Evolutionary conservation across 2,113 vertebrate species (phyloP).

Genomic region (Anser brachyrhynchus): DNA sequence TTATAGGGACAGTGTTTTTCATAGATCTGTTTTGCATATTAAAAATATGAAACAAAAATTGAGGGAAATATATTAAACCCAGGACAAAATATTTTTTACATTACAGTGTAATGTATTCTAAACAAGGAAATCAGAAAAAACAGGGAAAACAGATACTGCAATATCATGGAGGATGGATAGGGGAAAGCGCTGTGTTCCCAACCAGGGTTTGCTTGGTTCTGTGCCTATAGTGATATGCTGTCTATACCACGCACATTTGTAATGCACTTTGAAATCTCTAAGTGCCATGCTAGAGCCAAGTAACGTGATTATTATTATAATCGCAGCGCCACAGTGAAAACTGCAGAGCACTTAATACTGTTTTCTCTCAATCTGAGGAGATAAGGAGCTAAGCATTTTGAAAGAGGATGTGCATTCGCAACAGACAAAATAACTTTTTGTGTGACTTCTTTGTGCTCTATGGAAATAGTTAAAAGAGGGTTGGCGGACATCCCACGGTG

Average conservation of each 20-base stretch:
- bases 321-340: not conserved
- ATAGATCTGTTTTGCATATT: not conserved
- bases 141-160: not conserved
- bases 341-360: not conserved
- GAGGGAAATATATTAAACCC: not conserved
- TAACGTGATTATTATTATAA: slow-evolving; percentile 8
- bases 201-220: not conserved
- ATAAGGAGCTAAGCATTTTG: not conserved
- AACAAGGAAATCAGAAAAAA: not conserved
- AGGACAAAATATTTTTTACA: not conserved
- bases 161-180: not conserved
- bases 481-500: not conserved
- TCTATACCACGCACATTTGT: not conserved
- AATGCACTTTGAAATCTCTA: not conserved
- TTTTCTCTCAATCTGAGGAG: not conserved
- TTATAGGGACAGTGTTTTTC: not conserved
- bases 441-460: not conserved
- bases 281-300: not conserved
- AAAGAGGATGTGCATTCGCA: not conserved
- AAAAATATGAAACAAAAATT: not conserved
- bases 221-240: not conserved
- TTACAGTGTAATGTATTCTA: not conserved
- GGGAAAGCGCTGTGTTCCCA: not conserved
- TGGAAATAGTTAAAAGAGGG: not conserved
- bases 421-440: not conserved